Evolutionary conservation across 1,140 invertebrate species (phyloP), one percentile per base, ranked within the genome.

Genomic region (Neodiprion pinetum): DNA sequence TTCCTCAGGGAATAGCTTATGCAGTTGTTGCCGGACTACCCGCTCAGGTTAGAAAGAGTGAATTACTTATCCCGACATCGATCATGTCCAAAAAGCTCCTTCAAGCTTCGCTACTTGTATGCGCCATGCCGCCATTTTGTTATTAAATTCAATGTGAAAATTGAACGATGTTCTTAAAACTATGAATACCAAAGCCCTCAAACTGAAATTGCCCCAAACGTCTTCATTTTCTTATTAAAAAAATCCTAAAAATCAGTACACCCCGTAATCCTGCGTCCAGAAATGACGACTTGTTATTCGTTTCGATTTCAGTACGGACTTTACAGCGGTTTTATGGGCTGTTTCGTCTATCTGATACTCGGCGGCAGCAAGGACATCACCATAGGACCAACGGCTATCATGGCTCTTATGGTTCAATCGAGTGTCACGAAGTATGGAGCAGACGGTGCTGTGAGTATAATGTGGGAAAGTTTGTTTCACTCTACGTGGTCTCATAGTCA

Each of bases 1-100:
- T 94, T 74, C 93, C 93, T 5, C 93, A 94, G 80, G 92, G 91
- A 9, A 90, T 94, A 74, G 93, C 93, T 9, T 94, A 93, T 80
- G 93, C 93, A 4, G 86, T 89, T 23, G 88, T 94, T 12, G 93
- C 92, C 61, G 90, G 90, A 71, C 79, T 93, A 71, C 87, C 87
- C n/a, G 82, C 90, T 71, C 90, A 93, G 86, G 90, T 91, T 83
- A 78, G 79, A 71, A 28, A 21, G 2, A 12, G 11, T 2, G 4
- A 21, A n/a, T 69, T 28, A 17, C 28, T 5, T 2, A 40, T 4
- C 28, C 28, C 28, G 28, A 40, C 28, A 40, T 40, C 28, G 9
- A 40, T 40, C 28, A 40, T 40, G 0, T 5, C 28, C 28, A 40
- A 40, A 40, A 40, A 40, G 28, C 28, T 21, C 17, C 17, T 21